A percentile compares a stretch with the other conserved stretches of the same genome.
Conservation (phyloP, 2,797 vertebrate genomes). For the Pangasius macronema region DNA sequence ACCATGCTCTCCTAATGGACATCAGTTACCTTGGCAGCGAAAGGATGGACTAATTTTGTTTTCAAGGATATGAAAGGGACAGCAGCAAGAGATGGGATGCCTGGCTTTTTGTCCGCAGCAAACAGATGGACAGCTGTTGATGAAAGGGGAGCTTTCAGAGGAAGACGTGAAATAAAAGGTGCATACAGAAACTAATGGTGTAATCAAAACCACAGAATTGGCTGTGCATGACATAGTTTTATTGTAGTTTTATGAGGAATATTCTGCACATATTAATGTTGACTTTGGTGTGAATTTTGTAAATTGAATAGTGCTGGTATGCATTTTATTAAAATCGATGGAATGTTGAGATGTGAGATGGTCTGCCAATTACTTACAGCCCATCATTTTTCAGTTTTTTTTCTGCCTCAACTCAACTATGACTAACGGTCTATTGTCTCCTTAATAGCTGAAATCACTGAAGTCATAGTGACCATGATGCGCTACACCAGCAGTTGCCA, state of each 20-base stretch:
- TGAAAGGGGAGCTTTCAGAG: not conserved
- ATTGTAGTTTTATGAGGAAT: not conserved
- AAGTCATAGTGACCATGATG: not conserved
- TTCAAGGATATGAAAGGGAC: conserved; percentile 37
- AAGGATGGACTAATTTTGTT: conserved; percentile 34
- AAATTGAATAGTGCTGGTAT: not conserved
- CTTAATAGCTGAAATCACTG: not conserved
- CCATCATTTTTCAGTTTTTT: not conserved
- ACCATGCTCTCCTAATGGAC: conserved; percentile 11
- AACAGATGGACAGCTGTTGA: conserved; percentile 16
- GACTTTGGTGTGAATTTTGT: not conserved
- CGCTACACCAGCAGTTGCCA: not conserved
- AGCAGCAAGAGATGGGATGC: not conserved
- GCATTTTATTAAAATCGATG: not conserved
- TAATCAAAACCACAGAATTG: not conserved
- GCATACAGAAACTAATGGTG: not conserved
- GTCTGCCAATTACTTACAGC: not conserved
- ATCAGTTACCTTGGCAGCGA: conserved; percentile 46
- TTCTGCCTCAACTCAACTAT: not conserved
- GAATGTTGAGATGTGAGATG: not conserved
- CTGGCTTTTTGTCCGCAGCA: not conserved
- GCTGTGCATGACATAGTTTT: not conserved
- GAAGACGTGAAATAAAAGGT: not conserved
- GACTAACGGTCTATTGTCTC: not conserved
- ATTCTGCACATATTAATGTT: not conserved